A percentile compares a stretch with the other conserved stretches of the same genome.
These are phyloP conservation scores for Papilio elwesi DNA, from an alignment of 2,888 invertebrate genomes.

Conservation along the genomic window DNA sequence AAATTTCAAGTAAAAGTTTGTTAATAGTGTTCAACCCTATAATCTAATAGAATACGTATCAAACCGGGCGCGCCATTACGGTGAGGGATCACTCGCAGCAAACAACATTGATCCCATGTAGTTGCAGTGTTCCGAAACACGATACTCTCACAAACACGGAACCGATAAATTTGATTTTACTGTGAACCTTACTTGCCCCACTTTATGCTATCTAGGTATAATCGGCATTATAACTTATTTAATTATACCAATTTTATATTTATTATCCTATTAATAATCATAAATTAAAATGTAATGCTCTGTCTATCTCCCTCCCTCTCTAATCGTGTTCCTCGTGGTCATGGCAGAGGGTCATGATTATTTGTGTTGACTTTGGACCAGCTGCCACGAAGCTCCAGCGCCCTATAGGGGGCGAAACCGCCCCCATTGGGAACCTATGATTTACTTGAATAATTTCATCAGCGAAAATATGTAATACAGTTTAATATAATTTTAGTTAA, in stretches of 20 bases:
- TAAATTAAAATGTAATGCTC: too few species aligned
- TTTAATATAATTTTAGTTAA: too few species aligned
- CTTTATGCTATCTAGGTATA: conserved; percentile 13
- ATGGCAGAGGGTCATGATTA: too few species aligned
- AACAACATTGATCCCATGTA: neutral
- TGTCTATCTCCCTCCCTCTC: too few species aligned
- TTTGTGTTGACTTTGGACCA: too few species aligned
- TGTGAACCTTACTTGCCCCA: neutral
- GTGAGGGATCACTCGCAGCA: conserved; percentile 17
- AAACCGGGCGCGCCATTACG: conserved; percentile 22
- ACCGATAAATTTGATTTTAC: conserved; percentile 19
- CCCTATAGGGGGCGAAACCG: too few species aligned
- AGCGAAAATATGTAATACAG: neutral
- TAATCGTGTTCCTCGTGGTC: too few species aligned
- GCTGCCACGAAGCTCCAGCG: too few species aligned
- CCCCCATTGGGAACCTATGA: neutral
- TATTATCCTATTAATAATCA: too few species aligned
- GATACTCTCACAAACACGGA: conserved; percentile 10
- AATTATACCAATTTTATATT: too few species aligned
- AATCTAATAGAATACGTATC: conserved; percentile 25
- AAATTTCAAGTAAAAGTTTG: conserved; percentile 37
- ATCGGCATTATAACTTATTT: too few species aligned
- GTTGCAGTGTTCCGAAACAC: conserved; percentile 1
- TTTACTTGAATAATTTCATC: neutral
- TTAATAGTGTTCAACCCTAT: conserved; percentile 30